Evolutionary conservation across 2,113 vertebrate species (phyloP).

Genomic region (Mionectes macconnelli): DNA sequence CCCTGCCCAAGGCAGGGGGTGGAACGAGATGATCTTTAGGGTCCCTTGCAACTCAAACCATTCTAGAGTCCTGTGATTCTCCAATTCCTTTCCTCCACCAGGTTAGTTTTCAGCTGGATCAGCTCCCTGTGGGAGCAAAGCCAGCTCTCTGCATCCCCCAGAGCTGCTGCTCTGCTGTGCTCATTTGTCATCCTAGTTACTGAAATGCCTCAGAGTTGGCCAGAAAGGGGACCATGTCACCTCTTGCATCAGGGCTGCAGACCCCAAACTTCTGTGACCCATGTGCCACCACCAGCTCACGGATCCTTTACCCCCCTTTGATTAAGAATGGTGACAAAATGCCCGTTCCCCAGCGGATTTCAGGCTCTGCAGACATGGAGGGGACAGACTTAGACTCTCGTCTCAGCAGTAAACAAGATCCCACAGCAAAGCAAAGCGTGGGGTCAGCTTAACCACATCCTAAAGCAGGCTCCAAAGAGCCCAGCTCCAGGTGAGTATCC

Average conservation of each 20-base stretch:
- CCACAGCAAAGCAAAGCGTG: neutral
- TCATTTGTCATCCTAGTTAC: neutral
- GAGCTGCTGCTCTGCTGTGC: neutral
- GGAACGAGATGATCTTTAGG: fast-evolving
- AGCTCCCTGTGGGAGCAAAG: neutral
- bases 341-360: fast-evolving
- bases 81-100: neutral
- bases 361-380: neutral
- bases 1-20: neutral
- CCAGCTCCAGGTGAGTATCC: fast-evolving
- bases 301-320: neutral
- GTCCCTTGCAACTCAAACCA: neutral
- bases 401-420: neutral
- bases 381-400: neutral
- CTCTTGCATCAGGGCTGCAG: fast-evolving
- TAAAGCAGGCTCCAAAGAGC: neutral
- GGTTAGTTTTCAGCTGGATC: neutral
- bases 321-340: neutral
- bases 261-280: neutral
- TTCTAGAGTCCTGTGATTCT: neutral
- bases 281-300: neutral
- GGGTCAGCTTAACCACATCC: neutral
- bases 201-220: neutral
- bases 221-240: neutral
- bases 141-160: neutral